Evolutionary conservation across 2,888 invertebrate species (phyloP).

Genomic region (Teleiodes luculella): DNA sequence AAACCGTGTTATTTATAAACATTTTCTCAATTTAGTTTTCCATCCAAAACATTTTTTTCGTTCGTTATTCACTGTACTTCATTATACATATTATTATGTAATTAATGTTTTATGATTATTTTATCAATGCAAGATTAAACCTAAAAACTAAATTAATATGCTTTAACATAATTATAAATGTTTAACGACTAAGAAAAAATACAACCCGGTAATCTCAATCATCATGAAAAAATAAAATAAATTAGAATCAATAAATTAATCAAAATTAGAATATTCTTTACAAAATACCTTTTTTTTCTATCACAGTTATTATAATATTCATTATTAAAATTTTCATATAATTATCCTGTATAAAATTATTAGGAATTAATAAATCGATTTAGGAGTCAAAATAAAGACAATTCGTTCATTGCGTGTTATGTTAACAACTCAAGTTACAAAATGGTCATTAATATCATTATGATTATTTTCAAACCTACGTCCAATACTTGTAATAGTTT

Average conservation of each 20-base stretch:
- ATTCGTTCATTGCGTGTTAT: no score
- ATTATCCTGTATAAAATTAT: no score
- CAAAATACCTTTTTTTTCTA: conserved; percentile 8
- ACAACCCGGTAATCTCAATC: not conserved
- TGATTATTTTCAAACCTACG: no score
- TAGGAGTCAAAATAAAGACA: no score
- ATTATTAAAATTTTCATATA: not conserved
- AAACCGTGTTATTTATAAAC: not conserved
- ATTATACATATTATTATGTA: not conserved
- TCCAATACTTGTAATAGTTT: no score
- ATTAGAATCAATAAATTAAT: not conserved
- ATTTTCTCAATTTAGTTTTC: no score
- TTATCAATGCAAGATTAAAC: not conserved
- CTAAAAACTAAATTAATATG: not conserved
- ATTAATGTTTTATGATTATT: not conserved
- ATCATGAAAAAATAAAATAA: not conserved
- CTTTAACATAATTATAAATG: not conserved
- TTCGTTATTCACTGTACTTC: no score
- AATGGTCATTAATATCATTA: no score
- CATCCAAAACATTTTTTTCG: no score
- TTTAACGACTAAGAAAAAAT: not conserved
- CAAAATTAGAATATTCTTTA: conserved; percentile 4
- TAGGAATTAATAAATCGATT: no score
- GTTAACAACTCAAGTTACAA: no score
- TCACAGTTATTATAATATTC: conserved; percentile 16